Conservation (phyloP, 2,888 invertebrate species). For the Acholoe squamosa region DNA sequence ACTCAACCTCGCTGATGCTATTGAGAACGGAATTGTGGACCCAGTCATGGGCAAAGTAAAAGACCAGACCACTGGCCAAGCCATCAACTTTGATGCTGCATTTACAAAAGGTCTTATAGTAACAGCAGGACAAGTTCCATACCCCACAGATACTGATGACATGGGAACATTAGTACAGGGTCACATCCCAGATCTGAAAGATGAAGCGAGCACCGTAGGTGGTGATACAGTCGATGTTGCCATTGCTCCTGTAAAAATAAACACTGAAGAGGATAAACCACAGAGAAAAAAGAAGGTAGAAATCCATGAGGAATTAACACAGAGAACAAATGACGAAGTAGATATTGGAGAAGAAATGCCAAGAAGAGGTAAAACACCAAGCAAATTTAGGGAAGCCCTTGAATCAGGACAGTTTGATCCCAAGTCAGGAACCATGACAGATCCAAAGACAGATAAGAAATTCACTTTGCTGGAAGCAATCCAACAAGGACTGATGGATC, state of each 20-base stretch:
- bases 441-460: not conserved
- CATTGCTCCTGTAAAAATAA: not conserved
- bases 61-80: conserved; percentile 90
- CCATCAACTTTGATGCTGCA: conserved; percentile 85
- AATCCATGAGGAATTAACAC: no score
- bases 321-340: no score
- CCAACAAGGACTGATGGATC: not conserved
- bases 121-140: no score
- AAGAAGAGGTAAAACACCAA: no score
- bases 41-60: conserved; percentile 91
- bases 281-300: not conserved
- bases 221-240: conserved; percentile 3
- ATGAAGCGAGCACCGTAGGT: not conserved
- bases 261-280: not conserved
- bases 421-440: not conserved
- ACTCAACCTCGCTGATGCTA: not conserved
- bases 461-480: conserved; percentile 26
- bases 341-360: no score
- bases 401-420: not conserved
- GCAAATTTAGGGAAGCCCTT: no score
- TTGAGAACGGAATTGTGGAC: conserved; percentile 91
- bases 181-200: no score
- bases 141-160: no score
- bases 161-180: no score
- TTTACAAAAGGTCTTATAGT: conserved; percentile 73